Percentiles rank a stretch among this genome's conserved stretches.
Conservation (phyloP, 2,797 vertebrate genomes). For the Characodon lateralis region DNA sequence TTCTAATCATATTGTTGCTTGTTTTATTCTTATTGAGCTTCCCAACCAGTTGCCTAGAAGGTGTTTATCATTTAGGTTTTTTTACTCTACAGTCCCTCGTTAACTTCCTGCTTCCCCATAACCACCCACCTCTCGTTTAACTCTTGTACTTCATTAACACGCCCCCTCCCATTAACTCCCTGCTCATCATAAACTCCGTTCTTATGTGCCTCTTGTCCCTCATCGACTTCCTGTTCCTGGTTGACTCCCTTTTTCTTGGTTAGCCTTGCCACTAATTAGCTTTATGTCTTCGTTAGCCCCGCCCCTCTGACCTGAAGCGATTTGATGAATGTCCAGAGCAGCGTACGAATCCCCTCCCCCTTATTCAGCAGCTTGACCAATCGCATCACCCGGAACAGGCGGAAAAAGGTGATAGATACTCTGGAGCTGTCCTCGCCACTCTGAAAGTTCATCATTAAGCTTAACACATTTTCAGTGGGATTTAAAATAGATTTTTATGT, state of each 20-base stretch:
- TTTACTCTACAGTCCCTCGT: neutral
- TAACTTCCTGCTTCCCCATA: too few species aligned
- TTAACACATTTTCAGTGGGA: neutral
- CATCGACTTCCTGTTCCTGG: too few species aligned
- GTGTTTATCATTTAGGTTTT: neutral
- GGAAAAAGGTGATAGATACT: slow-evolving; percentile 98
- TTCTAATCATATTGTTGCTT: too few species aligned
- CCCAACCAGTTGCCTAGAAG: neutral
- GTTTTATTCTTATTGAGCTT: too few species aligned
- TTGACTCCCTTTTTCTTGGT: too few species aligned
- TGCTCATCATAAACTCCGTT: too few species aligned
- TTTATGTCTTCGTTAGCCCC: neutral
- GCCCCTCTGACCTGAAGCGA: slow-evolving; percentile 90
- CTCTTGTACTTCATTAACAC: too few species aligned
- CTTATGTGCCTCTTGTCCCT: too few species aligned
- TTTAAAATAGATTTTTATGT: neutral
- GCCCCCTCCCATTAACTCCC: too few species aligned
- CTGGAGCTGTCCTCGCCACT: slow-evolving; percentile 91
- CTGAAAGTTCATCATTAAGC: slow-evolving; percentile 36
- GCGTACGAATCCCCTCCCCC: slow-evolving; percentile 94
- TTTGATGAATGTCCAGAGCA: slow-evolving; percentile 98
- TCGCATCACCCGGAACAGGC: slow-evolving; percentile 97
- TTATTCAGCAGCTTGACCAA: slow-evolving; percentile 97
- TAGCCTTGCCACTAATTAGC: too few species aligned
- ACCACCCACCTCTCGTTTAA: too few species aligned